These are phyloP conservation scores for Sisor rabdophorus DNA, from an alignment of 2,113 vertebrate genomes.

Conservation along the genomic window DNA sequence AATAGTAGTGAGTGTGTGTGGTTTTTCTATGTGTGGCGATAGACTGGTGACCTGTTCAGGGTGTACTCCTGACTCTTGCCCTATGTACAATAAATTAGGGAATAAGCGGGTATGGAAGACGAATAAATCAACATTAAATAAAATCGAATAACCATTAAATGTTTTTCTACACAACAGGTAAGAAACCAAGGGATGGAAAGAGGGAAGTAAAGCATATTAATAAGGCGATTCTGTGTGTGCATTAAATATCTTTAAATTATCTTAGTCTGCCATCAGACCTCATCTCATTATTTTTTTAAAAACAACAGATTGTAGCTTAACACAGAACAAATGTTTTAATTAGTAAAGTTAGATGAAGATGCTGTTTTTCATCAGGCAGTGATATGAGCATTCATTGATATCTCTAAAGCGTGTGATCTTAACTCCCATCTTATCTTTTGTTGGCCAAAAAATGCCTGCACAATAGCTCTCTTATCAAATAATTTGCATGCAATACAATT, in stretches of 20 bases:
- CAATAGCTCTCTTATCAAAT: too few relatives aligned
- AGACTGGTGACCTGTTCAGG: too few relatives aligned
- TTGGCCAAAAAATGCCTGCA: slow-evolving; percentile 5
- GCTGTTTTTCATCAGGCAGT: not conserved
- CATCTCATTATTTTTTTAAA: not conserved
- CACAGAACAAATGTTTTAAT: not conserved
- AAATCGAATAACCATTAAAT: too few relatives aligned
- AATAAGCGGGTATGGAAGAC: too few relatives aligned
- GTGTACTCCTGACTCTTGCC: too few relatives aligned
- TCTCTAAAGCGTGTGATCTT: too few relatives aligned
- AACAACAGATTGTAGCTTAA: too few relatives aligned
- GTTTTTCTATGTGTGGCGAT: too few relatives aligned
- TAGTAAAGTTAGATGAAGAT: not conserved
- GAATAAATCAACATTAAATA: too few relatives aligned
- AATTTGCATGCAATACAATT: not conserved
- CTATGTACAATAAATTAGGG: too few relatives aligned
- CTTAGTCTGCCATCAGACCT: slow-evolving; percentile 13
- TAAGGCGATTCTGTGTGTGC: not conserved
- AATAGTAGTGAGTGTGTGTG: too few relatives aligned
- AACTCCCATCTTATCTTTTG: too few relatives aligned
- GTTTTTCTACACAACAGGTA: not conserved
- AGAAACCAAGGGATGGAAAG: not conserved
- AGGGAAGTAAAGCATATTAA: slow-evolving; percentile 12
- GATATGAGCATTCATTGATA: not conserved
- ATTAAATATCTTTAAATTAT: not conserved